Base-by-base conservation (phyloP, 2,113 vertebrate genomes). In the Xenopus laevis region DNA sequence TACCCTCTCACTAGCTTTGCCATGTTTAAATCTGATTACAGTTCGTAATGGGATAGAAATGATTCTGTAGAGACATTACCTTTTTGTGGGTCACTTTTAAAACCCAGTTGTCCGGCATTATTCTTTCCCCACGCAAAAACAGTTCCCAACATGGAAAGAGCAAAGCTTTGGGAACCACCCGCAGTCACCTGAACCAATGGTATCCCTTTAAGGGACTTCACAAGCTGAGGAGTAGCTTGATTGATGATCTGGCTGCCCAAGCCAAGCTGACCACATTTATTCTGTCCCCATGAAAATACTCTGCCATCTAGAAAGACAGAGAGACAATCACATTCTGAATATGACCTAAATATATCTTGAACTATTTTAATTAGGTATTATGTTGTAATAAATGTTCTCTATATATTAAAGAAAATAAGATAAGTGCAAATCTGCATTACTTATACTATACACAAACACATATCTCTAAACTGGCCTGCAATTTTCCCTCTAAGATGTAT, bases 51-150 rank as follows among this genome's bases (percentile, higher is more conserved):
- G 30, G 6, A 40, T 7, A 40, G 33, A 40, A 40, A 40, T 40
- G 33, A 40, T 5, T 40, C 2, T 9, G 33, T 40, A 40, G 11
- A 16, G 3, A 16, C 16, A 55, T 21, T 63, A 76, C 73, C 73
- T 69, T 55, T 76, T 44, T 21, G 13, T 27, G 57, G 10, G 4
- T 45, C 59, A n/a, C 13, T 63, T 21, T 45, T 40, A 0, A 96
- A 89, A 65, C 97, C 97, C 70, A 98, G 91, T 72, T 98, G 96
- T 45, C 97, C 97, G n/a, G 81, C 91, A 75, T 83, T 65, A 62
- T 98, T 98, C 81, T 87, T 95, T 72, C 96, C 96, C 97, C 97
- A 98, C 1, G 92, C 94, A 45, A 93, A 98, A n/a, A 96, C 87
- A 0, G 92, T 92, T 76, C 97, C 95, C 0, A 92, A 94, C 74